These are phyloP conservation scores for Cebidichthys violaceus DNA, from an alignment of 2,113 vertebrate species.

Conservation along the genomic window DNA sequence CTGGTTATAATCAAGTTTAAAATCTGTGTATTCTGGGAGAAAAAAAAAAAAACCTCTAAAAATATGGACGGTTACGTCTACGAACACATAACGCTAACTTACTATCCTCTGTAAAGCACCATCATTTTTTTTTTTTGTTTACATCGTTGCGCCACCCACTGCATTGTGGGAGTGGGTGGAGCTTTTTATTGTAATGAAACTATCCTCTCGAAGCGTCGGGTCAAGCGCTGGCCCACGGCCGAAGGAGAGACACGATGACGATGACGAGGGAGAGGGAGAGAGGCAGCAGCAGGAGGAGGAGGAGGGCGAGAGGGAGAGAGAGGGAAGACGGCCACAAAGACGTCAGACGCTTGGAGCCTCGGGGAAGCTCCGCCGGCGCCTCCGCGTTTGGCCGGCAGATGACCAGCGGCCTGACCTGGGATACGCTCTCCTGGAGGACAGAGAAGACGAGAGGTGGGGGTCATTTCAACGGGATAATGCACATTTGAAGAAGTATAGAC, in stretches of 20 bases:
- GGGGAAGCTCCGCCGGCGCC: conserved; percentile 16
- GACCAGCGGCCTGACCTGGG: conserved; percentile 84
- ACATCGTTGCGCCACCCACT: not conserved
- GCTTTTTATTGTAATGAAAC: conserved; percentile 6
- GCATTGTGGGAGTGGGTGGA: not conserved
- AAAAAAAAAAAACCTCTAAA: not conserved
- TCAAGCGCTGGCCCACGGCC: conserved; percentile 75
- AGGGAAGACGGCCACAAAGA: conserved; percentile 67
- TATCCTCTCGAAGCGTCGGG: not conserved
- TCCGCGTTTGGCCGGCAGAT: conserved; percentile 72
- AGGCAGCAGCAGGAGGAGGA: conserved; percentile 60
- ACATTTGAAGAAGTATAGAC: not conserved
- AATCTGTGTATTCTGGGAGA: not conserved
- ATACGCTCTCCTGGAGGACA: conserved; percentile 82
- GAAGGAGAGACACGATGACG: conserved; percentile 76
- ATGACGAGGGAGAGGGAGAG: conserved; percentile 79
- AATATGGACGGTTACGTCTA: not conserved
- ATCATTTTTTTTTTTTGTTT: not conserved
- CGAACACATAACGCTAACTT: not conserved
- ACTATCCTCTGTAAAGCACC: not conserved
- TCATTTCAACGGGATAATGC: not conserved
- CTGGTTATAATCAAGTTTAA: not conserved
- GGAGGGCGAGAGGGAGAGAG: conserved; percentile 60
- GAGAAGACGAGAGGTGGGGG: not conserved
- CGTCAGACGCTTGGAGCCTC: conserved; percentile 34